These are phyloP conservation scores for Hylaea fasciaria DNA, from an alignment of 2,888 invertebrate genomes.

Conservation along the genomic window DNA sequence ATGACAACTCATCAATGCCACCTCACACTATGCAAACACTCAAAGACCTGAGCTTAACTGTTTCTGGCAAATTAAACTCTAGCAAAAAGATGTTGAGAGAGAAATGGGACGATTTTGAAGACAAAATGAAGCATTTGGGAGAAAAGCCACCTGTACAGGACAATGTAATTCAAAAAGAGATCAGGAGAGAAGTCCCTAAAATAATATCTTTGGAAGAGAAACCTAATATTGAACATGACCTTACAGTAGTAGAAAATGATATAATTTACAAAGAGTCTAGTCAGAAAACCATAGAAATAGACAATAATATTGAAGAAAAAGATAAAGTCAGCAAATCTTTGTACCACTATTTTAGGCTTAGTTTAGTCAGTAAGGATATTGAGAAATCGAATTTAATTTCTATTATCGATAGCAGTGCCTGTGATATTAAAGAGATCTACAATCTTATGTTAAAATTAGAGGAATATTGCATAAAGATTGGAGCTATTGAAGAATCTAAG, in stretches of 20 bases:
- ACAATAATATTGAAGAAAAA: conserved; percentile 63
- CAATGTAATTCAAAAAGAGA: conserved; percentile 30
- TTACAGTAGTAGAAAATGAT: conserved; percentile 58
- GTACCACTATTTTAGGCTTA: conserved; percentile 79
- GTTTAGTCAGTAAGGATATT: conserved; percentile 70
- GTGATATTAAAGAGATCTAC: conserved; percentile 79
- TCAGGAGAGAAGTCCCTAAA: conserved; percentile 35
- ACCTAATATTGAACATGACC: conserved; percentile 43
- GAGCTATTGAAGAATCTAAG: conserved; percentile 70
- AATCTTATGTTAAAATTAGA: conserved; percentile 71
- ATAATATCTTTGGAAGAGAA: conserved; percentile 51
- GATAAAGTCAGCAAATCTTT: conserved; percentile 70
- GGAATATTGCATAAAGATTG: conserved; percentile 73
- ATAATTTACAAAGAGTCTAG: conserved; percentile 79
- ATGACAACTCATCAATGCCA: conserved; percentile 62
- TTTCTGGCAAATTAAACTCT: conserved; percentile 81
- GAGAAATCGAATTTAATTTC: conserved; percentile 75
- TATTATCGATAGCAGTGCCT: conserved; percentile 70
- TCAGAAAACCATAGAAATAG: conserved; percentile 73
- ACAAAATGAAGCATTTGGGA: conserved; percentile 74
- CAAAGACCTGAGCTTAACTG: conserved; percentile 77
- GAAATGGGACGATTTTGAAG: conserved; percentile 83
- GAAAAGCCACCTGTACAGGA: conserved; percentile 63
- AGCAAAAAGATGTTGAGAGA: conserved; percentile 83
- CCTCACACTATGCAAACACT: conserved; percentile 81